phyloP scores from a whole-genome alignment of 2,888 invertebrate species.

The Hydrotaea diabolus region DNA sequence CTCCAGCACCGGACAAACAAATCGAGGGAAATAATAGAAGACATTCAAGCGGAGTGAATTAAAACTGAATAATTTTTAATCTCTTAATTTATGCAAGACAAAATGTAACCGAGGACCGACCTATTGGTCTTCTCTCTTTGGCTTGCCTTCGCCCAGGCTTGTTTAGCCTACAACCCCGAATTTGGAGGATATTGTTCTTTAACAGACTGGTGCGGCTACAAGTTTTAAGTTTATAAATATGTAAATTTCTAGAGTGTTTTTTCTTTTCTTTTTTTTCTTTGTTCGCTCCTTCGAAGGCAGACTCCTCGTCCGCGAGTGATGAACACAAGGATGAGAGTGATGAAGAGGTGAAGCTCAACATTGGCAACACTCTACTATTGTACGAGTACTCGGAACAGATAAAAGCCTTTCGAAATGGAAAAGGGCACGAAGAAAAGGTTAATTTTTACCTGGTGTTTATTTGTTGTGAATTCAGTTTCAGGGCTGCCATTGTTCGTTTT shows the following conservation, averaged over 20 bases:
- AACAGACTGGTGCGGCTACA: conserved; percentile 34
- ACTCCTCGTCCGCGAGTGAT: too few relatives aligned
- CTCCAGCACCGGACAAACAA: neutral
- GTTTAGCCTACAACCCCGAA: conserved; percentile 11
- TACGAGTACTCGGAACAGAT: conserved; percentile 25
- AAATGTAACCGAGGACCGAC: neutral
- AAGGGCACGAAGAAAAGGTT: conserved; percentile 17
- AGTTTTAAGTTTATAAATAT: conserved; percentile 45
- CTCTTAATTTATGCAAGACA: conserved; percentile 15
- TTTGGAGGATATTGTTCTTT: conserved; percentile 32
- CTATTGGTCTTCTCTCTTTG: neutral
- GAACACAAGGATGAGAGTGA: too few relatives aligned
- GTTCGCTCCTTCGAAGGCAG: neutral
- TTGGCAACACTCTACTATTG: conserved; percentile 34
- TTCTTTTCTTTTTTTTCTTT: neutral
- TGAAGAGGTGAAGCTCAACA: neutral
- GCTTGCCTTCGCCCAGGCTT: neutral
- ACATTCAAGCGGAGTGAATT: conserved; percentile 9
- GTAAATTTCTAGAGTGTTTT: conserved; percentile 31
- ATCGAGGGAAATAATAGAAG: neutral
- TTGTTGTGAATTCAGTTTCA: conserved; percentile 6
- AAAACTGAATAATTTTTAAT: conserved; percentile 23
- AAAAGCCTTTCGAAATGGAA: conserved; percentile 7
- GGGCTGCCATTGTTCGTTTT: neutral
- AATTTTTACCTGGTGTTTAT: conserved; percentile 25